A percentile compares a stretch with the other conserved stretches of the same genome.
Evolutionary conservation across 2,888 invertebrate genomes (phyloP).

Genomic region (Lissonota sp.): DNA sequence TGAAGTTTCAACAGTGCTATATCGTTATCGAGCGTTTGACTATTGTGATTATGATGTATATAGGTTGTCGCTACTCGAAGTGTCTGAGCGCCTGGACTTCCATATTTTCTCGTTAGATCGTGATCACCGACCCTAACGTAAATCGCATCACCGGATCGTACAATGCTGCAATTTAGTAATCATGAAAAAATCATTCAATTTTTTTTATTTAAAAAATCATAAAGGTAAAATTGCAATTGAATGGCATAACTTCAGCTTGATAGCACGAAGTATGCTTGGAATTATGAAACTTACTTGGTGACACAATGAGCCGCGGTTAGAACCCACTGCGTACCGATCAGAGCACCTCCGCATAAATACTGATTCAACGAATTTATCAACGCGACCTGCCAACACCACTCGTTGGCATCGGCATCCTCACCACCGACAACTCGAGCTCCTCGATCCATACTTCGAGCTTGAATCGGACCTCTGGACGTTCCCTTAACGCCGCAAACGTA

Average conservation of each 20-base stretch:
- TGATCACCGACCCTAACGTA: slow-evolving; percentile 97
- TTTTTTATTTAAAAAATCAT: too few species aligned
- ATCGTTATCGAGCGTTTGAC: slow-evolving; percentile 96
- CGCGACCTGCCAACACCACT: slow-evolving; percentile 98
- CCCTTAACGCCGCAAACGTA: slow-evolving; percentile 97
- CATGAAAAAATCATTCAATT: background rate
- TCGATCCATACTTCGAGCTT: slow-evolving; percentile 76
- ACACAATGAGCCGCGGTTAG: slow-evolving; percentile 97
- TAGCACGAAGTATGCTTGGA: too few species aligned
- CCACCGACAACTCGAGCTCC: slow-evolving; percentile 92
- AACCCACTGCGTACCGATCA: slow-evolving; percentile 97
- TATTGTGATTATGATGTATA: slow-evolving; percentile 98
- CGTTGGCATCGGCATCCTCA: slow-evolving; percentile 94
- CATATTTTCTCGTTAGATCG: slow-evolving; percentile 95
- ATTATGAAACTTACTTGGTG: slow-evolving; percentile 89
- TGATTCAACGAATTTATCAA: slow-evolving; percentile 96
- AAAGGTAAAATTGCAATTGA: too few species aligned
- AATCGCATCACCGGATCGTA: slow-evolving; percentile 96
- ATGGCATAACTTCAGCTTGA: too few species aligned
- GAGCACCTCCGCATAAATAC: slow-evolving; percentile 96
- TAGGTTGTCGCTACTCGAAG: slow-evolving; percentile 96
- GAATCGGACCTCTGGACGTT: slow-evolving; percentile 85
- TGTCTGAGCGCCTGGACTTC: slow-evolving; percentile 96
- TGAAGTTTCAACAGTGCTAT: slow-evolving; percentile 95
- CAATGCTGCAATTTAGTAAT: slow-evolving; percentile 87